Percentiles rank a stretch among this genome's conserved stretches.
These are phyloP conservation scores for Agriopis leucophaearia DNA, from an alignment of 2,888 invertebrate genomes.

Conservation along the genomic window DNA sequence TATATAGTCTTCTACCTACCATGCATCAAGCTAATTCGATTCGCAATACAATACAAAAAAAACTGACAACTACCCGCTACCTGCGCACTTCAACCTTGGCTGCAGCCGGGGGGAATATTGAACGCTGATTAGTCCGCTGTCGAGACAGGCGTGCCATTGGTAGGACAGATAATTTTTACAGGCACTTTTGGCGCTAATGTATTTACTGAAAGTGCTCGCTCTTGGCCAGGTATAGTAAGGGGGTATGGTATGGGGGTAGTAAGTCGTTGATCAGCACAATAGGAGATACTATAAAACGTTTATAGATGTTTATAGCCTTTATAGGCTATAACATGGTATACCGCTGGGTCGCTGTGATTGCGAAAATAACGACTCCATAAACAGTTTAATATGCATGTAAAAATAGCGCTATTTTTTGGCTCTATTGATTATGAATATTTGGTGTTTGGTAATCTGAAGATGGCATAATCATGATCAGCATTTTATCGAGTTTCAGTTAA, in stretches of 20 bases:
- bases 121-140: too few relatives aligned
- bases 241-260: background rate
- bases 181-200: background rate
- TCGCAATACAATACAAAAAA: too few relatives aligned
- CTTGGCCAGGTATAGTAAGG: background rate
- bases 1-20: too few relatives aligned
- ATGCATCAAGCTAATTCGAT: too few relatives aligned
- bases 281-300: constrained; percentile 18
- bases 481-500: background rate
- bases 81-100: too few relatives aligned
- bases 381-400: constrained; percentile 24
- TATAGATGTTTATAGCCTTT: constrained; percentile 13
- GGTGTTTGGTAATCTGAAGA: constrained; percentile 3
- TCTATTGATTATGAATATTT: constrained; percentile 7
- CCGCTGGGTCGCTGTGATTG: constrained; percentile 22
- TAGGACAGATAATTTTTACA: too few relatives aligned
- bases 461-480: background rate
- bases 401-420: constrained; percentile 16
- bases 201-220: background rate
- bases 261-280: constrained; percentile 6
- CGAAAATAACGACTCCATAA: constrained; percentile 28
- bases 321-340: constrained; percentile 24
- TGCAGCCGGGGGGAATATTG: too few relatives aligned
- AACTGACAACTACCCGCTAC: too few relatives aligned
- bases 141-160: too few relatives aligned